Evolutionary conservation across 2,797 vertebrate species (phyloP).

Genomic region (Mionectes olivaceus): DNA sequence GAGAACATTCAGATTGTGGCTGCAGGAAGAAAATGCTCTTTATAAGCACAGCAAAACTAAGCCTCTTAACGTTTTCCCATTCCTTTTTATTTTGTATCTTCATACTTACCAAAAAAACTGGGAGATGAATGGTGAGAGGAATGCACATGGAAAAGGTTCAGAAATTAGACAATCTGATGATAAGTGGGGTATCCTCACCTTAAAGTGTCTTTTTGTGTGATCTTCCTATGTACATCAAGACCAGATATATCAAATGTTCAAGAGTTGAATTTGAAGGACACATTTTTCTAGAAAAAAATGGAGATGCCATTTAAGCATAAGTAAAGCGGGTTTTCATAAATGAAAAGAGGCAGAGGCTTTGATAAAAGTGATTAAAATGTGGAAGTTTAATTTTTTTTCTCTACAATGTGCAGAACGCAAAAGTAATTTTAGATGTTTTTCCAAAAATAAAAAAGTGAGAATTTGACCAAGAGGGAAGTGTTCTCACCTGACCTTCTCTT

Average conservation of each 20-base stretch:
- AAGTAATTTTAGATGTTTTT: background rate
- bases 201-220: background rate
- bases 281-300: background rate
- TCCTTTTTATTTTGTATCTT: background rate
- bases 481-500: background rate
- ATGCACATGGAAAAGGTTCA: background rate
- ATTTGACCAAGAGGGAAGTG: fast-evolving
- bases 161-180: background rate
- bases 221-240: background rate
- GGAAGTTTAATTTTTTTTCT: background rate
- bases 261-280: background rate
- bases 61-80: background rate
- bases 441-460: background rate
- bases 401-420: background rate
- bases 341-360: background rate
- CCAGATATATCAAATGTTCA: background rate
- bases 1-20: background rate
- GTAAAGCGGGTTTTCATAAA: background rate
- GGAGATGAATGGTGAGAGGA: background rate
- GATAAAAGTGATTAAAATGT: background rate
- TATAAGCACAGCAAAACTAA: background rate
- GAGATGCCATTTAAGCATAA: background rate
- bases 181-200: background rate
- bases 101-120: background rate
- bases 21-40: background rate